Conservation (phyloP, 2,113 vertebrate genomes). For the Gallinago media region DNA sequence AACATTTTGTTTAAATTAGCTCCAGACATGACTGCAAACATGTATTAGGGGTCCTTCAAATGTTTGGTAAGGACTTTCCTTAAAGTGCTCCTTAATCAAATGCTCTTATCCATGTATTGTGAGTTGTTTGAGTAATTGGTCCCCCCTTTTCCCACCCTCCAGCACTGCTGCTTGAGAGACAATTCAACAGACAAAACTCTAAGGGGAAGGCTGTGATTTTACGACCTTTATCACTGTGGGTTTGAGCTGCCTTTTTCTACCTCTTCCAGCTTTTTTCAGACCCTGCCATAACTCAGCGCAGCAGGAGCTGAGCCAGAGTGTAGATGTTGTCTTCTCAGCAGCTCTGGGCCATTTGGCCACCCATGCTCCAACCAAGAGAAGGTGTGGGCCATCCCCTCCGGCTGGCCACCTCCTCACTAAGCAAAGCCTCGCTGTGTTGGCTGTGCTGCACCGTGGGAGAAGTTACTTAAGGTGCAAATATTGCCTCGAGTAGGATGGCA, state of each 20-base stretch:
- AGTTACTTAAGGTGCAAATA: not conserved
- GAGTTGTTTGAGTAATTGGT: not conserved
- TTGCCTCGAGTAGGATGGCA: not conserved
- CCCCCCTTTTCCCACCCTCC: not conserved
- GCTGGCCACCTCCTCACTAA: not conserved
- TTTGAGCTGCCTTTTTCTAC: not conserved
- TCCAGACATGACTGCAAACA: slow-evolving; percentile 1
- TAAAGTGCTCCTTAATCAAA: not conserved
- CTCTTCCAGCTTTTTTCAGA: not conserved
- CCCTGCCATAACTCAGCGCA: not conserved
- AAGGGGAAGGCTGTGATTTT: not conserved
- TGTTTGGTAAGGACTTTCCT: not conserved
- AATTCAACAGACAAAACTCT: too few relatives aligned
- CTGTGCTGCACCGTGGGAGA: not conserved
- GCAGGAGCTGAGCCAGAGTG: not conserved
- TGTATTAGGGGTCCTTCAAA: not conserved
- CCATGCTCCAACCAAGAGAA: not conserved
- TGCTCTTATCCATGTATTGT: not conserved
- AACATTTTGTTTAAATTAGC: not conserved
- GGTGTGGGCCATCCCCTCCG: not conserved
- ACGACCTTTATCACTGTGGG: not conserved
- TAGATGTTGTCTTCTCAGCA: not conserved
- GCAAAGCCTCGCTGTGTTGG: rapidly evolving
- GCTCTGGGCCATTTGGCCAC: not conserved
- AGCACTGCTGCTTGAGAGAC: not conserved